Conservation (phyloP, 2,888 invertebrate genomes). For the Machimus rusticus region DNA sequence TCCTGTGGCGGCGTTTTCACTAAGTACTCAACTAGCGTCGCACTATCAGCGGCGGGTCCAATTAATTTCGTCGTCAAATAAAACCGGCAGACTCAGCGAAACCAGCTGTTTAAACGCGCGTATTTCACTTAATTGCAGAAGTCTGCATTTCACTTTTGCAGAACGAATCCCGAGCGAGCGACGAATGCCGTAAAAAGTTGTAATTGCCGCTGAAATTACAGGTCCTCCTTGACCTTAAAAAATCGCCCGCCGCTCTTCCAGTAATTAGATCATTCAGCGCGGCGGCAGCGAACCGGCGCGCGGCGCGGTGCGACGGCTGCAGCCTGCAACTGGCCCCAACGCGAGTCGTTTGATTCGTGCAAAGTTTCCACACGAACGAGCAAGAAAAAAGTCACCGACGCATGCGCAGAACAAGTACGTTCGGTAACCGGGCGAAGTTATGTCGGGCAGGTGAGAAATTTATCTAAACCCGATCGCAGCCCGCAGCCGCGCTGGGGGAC, state of each 20-base stretch:
- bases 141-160: neutral
- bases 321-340: neutral
- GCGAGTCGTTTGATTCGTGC: neutral
- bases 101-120: neutral
- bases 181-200: neutral
- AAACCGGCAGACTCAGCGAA: neutral
- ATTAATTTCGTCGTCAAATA: neutral
- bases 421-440: neutral
- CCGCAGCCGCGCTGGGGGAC: neutral
- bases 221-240: neutral
- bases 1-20: neutral
- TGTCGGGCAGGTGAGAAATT: neutral
- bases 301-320: neutral
- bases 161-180: neutral
- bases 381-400: neutral
- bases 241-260: neutral
- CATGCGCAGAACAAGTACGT: neutral
- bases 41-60: neutral
- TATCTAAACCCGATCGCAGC: neutral
- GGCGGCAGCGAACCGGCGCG: neutral
- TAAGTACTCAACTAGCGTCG: neutral
- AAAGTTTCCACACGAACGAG: neutral
- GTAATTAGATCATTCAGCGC: neutral
- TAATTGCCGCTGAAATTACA: neutral
- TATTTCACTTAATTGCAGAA: neutral